Base-by-base conservation (phyloP, 2,113 vertebrate genomes). In the Pseudopodoces humilis region DNA sequence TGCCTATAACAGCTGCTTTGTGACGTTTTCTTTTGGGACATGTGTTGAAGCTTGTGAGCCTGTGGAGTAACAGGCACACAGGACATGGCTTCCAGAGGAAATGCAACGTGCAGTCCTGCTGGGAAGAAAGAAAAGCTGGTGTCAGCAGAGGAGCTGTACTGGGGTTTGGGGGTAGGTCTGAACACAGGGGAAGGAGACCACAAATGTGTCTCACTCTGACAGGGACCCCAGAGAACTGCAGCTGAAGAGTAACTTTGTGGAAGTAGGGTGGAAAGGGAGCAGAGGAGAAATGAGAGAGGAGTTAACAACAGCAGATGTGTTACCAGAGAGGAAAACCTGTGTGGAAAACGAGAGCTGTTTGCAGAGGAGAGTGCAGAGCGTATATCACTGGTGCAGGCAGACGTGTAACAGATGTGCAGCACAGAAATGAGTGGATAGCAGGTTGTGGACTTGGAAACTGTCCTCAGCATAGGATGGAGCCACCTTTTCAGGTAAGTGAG, bases 301-400 rank as follows among this genome's bases (percentile, higher is more conserved):
- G 25, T 18, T 70, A 35, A 35, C 33, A 68, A 8, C 39, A 60
- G 52, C 60, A 75, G 69, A 46, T 46, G 7, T 67, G 77, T 39
- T 41, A 14, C 69, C 78, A 39, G 39, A 82, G 70, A 69, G 59
- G 27, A 58, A n/a, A 74, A 56, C 43, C 33, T 52, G n/a, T 2
- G 3, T 1, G 31, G 41, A 55, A n/a, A 81, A 44, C 0, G 0
- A 63, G 82, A 60, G 10, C 65, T 76, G 28, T 88, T 79, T 53
- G 62, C 58, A 44, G 43, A 74, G 46, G 69, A 35, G 46, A 52
- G 56, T 3, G 24, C 1, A 9, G 25, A 76, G 47, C 47, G 3
- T 8, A 24, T 47, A n/a, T 33, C 0, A 0, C 47, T 0, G 0
- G 9, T 68, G 41, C 21, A 35, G 70, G 30, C 78, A 83, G 87